Evolutionary conservation across 2,797 vertebrate genomes (phyloP).

Genomic region (Calcarius lapponicus): DNA sequence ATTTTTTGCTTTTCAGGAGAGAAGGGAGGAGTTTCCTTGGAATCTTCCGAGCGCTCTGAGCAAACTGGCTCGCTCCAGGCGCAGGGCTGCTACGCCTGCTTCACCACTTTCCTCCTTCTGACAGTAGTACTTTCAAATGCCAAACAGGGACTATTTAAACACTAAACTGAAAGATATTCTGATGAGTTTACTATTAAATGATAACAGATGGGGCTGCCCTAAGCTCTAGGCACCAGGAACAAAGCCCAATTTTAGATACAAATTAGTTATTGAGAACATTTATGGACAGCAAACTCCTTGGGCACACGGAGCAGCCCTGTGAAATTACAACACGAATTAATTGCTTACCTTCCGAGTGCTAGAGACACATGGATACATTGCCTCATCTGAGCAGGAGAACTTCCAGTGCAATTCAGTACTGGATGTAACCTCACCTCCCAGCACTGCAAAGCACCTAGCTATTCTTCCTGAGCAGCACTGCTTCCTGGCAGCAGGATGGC

Average conservation of each 20-base stretch:
- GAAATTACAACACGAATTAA: constrained; percentile 40
- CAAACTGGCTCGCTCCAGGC: not conserved
- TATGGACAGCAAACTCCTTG: constrained; percentile 63
- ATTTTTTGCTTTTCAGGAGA: constrained; percentile 52
- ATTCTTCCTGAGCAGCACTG: not conserved
- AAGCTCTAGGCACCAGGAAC: constrained; percentile 58
- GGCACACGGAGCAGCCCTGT: constrained; percentile 4
- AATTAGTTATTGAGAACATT: constrained; percentile 73
- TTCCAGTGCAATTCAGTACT: constrained; percentile 9
- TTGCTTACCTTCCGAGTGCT: constrained; percentile 26
- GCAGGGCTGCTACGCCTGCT: not conserved
- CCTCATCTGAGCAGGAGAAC: constrained; percentile 37
- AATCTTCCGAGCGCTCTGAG: not conserved
- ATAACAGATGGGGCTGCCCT: constrained; percentile 72
- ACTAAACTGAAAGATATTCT: constrained; percentile 66
- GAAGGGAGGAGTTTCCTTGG: constrained; percentile 35
- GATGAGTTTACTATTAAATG: constrained; percentile 68
- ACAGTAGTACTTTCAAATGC: constrained; percentile 61
- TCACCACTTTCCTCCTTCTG: not conserved
- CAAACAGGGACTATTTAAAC: constrained; percentile 55
- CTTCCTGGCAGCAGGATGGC: not conserved
- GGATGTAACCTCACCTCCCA: not conserved
- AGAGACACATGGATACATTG: constrained; percentile 1
- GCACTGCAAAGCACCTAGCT: not conserved
- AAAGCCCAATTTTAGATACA: constrained; percentile 66